These are phyloP conservation scores for Lithophane leautieri DNA, from an alignment of 2,888 invertebrate genomes.

Conservation along the genomic window DNA sequence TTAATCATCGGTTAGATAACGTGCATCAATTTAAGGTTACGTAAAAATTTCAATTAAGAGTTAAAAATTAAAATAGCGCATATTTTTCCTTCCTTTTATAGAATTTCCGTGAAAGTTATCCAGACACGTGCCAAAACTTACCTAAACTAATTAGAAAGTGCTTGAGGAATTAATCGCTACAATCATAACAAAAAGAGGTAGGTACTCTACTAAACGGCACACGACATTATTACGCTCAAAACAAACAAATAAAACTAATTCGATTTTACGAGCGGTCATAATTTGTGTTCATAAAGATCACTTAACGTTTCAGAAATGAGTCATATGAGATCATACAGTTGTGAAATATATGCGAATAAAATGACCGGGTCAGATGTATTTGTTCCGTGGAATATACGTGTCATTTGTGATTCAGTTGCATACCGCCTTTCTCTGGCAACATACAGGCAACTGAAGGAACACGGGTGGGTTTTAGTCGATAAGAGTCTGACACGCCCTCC, in stretches of 20 bases:
- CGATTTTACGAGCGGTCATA: constrained; percentile 32
- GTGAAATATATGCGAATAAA: constrained; percentile 3
- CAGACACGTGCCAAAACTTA: too few relatives aligned
- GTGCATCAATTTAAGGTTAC: too few relatives aligned
- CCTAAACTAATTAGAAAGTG: too few relatives aligned
- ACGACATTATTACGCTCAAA: neutral
- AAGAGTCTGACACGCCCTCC: too few relatives aligned
- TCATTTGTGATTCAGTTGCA: neutral
- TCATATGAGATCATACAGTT: constrained; percentile 2
- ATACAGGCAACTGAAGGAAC: too few relatives aligned
- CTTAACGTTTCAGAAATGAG: constrained; percentile 6
- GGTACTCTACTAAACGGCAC: constrained; percentile 13
- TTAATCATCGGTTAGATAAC: too few relatives aligned
- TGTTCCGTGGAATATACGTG: neutral
- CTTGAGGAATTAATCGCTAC: too few relatives aligned
- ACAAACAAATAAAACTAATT: constrained; percentile 33
- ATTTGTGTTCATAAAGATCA: constrained; percentile 28
- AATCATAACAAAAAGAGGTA: neutral
- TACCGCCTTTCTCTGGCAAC: too few relatives aligned
- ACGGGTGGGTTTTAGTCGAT: too few relatives aligned
- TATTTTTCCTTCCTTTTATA: neutral
- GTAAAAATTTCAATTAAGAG: neutral
- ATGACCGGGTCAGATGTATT: constrained; percentile 10
- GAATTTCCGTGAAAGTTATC: too few relatives aligned
- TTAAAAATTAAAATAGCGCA: too few relatives aligned